Base-by-base conservation (phyloP, 2,888 invertebrate species). In the Deilephila elpenor region DNA sequence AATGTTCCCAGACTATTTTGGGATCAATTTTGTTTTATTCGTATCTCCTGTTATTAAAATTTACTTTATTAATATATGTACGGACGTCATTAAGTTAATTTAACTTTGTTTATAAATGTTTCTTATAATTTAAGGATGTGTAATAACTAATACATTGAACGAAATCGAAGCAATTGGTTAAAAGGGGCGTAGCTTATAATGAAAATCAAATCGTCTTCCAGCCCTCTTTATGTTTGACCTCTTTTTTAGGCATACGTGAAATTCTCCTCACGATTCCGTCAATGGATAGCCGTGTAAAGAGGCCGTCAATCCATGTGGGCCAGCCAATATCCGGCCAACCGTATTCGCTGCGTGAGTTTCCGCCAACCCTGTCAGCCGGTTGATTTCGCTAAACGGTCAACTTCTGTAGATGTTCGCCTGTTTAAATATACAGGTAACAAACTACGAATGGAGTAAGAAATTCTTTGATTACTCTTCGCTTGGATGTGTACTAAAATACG, bases 271-370 rank as follows among this genome's bases (percentile, higher is more conserved):
- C 74, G 71, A 61, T 73, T 74, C 75, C 78, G 76, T 74, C 74
- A 75, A 72, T 75, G 80, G 79, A 74, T 80, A 78, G 79, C 75
- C 78, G 76, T 82, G 82, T 83, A 84, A 83, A 84, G 83, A 75
- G 85, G 77, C 82, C 79, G 79, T 83, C 80, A 82, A 81, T 81
- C 82, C 80, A 78, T 78, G 80, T 77, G 83, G 83, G 81, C 80
- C 80, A 75, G 80, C 85, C 87, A 91, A 91, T 91, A 91, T 91
- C 91, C 91, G 90, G 89, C 74, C 82, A 83, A 84, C 83, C 83
- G 83, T 80, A 79, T 78, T 78, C 81, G 77, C 77, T 81, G 86
- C 84, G 86, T 85, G 84, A 81, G 84, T 84, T 88, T 85, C 87
- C 87, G 86, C 80, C 77, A 77, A 75, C 79, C 80, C 83, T 81